Conservation (phyloP, 2,888 invertebrate genomes). For the Pimpla rufipes region DNA sequence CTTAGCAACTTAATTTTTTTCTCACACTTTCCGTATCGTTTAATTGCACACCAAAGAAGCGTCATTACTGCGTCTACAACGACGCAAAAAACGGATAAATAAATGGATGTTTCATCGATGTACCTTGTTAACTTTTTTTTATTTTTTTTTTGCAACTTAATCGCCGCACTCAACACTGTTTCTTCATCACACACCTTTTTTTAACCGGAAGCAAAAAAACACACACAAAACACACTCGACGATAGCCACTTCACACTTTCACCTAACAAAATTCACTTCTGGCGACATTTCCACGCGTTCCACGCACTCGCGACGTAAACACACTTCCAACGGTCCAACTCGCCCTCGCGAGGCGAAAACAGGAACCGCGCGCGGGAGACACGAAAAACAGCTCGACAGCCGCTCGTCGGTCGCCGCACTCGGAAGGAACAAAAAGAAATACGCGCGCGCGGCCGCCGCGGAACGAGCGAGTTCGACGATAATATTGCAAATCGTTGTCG, state of each 20-base stretch:
- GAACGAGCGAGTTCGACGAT: conserved; percentile 5
- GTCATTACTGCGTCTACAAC: too few species aligned
- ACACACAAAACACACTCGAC: background rate
- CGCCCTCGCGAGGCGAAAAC: too few species aligned
- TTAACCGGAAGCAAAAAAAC: background rate
- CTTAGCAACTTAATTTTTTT: background rate
- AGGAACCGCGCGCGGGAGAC: too few species aligned
- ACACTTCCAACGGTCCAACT: too few species aligned
- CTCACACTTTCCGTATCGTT: background rate
- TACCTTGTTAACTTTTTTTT: too few species aligned
- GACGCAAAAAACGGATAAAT: too few species aligned
- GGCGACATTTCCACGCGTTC: too few species aligned
- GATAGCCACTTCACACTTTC: background rate
- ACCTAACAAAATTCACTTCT: too few species aligned
- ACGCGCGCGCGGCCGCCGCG: background rate
- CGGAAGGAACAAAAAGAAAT: conserved; percentile 2
- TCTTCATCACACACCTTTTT: background rate
- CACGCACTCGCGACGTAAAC: too few species aligned
- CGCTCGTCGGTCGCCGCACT: background rate
- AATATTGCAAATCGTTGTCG: conserved; percentile 44
- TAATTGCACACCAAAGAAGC: too few species aligned
- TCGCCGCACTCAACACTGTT: background rate
- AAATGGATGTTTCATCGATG: too few species aligned
- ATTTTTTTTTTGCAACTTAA: background rate
- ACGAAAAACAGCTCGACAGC: too few species aligned